phyloP scores from a whole-genome alignment of 2,797 vertebrate genomes.

The Anomalospiza imberbis region DNA sequence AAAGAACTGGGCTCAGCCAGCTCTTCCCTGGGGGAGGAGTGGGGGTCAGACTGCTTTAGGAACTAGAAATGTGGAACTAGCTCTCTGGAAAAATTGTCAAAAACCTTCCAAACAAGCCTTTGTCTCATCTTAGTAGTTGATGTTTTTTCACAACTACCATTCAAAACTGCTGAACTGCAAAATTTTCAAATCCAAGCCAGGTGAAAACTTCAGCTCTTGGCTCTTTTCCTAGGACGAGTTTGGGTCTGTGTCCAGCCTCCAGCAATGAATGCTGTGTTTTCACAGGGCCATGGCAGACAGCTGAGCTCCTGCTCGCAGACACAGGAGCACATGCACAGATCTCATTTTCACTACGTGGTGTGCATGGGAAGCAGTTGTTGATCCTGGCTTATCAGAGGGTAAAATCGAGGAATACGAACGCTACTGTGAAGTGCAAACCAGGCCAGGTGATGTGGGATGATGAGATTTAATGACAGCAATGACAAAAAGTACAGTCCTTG shows the following conservation, averaged over 20 bases:
- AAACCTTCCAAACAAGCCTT: background rate
- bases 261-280: background rate
- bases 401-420: background rate
- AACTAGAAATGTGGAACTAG: background rate
- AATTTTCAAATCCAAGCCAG: background rate
- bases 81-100: background rate
- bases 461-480: background rate
- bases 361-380: background rate
- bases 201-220: background rate
- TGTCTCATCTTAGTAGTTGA: background rate
- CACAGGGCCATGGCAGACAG: background rate
- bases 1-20: background rate
- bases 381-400: background rate
- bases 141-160: background rate
- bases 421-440: background rate
- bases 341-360: accelerated
- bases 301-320: background rate
- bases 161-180: background rate
- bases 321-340: background rate
- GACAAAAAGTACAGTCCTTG: background rate
- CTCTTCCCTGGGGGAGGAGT: background rate
- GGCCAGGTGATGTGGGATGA: background rate
- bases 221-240: background rate
- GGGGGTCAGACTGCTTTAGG: background rate
- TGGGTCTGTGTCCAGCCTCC: background rate